Conservation (phyloP, 2,797 vertebrate species). For the Kryptolebias ocellatus region DNA sequence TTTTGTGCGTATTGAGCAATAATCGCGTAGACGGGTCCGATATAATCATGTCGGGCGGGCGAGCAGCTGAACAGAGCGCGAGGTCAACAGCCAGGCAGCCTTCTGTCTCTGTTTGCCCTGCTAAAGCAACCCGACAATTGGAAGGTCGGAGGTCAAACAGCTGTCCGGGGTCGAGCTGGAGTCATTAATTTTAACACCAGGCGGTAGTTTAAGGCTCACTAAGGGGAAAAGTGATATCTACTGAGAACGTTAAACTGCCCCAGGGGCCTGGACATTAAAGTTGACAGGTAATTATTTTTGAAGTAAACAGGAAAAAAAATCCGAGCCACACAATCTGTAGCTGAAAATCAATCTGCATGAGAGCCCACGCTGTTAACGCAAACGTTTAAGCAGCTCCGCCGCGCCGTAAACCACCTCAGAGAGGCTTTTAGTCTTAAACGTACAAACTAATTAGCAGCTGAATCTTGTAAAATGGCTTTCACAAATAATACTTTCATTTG, state of each 20-base stretch:
- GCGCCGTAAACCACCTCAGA: conserved; percentile 31
- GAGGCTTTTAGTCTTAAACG: conserved; percentile 22
- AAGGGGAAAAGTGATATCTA: conserved; percentile 52
- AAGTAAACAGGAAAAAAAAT: conserved; percentile 48
- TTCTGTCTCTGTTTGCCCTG: conserved; percentile 61
- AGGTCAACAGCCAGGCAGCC: conserved; percentile 46
- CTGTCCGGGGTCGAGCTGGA: conserved; percentile 62
- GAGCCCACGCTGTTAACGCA: conserved; percentile 25
- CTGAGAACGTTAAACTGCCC: conserved; percentile 49
- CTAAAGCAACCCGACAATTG: conserved; percentile 59
- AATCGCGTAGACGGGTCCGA: background rate
- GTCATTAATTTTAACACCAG: conserved; percentile 63
- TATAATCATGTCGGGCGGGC: background rate
- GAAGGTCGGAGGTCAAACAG: conserved; percentile 62
- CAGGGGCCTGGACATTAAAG: conserved; percentile 37
- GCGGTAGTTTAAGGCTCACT: conserved; percentile 56
- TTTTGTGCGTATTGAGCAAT: background rate
- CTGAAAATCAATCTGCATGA: conserved; percentile 5
- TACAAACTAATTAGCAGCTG: conserved; percentile 36
- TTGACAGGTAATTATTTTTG: conserved; percentile 55
- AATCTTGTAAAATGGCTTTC: conserved; percentile 13
- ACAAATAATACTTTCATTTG: conserved; percentile 26
- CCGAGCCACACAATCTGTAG: conserved; percentile 5
- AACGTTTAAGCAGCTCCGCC: conserved; percentile 15
- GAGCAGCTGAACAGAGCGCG: conserved; percentile 24